Evolutionary conservation across 2,113 vertebrate species (phyloP), one percentile per base, ranked within the genome.

Genomic region (Accipiter virgatus): DNA sequence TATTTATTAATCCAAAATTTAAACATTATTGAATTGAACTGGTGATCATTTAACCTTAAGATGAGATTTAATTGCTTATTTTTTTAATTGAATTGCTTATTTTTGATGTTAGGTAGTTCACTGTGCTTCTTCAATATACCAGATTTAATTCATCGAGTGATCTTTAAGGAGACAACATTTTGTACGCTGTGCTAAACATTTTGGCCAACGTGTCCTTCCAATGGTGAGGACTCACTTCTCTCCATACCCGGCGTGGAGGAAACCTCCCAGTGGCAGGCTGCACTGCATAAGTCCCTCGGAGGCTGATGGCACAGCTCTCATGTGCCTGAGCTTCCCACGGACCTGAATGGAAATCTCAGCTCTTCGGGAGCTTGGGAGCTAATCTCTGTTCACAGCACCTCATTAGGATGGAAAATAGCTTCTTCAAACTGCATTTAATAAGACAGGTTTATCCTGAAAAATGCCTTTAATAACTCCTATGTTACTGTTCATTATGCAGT

Each of bases 201-300:
- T 78, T 20, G 23, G 38, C 18, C 77, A 53, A 13, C 31, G 20
- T 81, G 8, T 18, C 21, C 9, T 88, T 85, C 56, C 67, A 40
- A 52, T 48, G 10, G 34, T 11, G 23, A 86, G 31, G 70, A 58
- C 20, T 59, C 12, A 8, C 23, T 38, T 70, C 10, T 56, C 21
- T 70, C 19, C 32, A 1, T 26, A 22, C 8, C 2, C 6, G 6
- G 0, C 3, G 5, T 72, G 6, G 6, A 38, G 20, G 21, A 68
- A 93, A 52, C 43, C 61, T 63, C 20, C 14, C 50, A 34, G 3
- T 1, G 17, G 36, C 45, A 61, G 2, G 5, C 18, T 56, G 18
- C 23, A 14, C 13, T 16, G 32, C 26, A 0, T 4, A 9, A 22
- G 42, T 81, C 40, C 25, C 10, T 62, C 22, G 17, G 63, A 45